Percentiles rank a stretch among this genome's conserved stretches.
phyloP scores from a whole-genome alignment of 2,797 vertebrate species.

The Hybognathus amarus region DNA sequence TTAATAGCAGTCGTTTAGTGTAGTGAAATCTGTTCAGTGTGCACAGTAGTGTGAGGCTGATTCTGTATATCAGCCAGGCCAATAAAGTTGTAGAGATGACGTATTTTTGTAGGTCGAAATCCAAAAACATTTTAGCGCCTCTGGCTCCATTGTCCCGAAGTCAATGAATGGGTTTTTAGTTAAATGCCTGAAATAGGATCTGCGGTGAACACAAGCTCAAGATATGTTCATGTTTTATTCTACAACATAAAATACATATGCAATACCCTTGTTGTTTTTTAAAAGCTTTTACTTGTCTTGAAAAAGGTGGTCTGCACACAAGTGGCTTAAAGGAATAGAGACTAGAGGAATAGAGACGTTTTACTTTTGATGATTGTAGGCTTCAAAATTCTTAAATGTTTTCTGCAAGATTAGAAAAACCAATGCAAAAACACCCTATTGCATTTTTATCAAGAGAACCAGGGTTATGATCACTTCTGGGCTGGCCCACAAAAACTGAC shows the following conservation, averaged over 20 bases:
- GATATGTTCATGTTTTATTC: neutral
- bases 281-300: neutral
- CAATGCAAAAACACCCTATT: neutral
- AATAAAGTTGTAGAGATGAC: neutral
- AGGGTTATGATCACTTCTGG: too few species aligned
- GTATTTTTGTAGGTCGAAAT: neutral
- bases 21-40: neutral
- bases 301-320: neutral
- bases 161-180: neutral
- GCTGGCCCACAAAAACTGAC: too few species aligned
- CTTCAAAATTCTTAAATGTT: too few species aligned
- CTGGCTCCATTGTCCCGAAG: neutral
- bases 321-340: neutral
- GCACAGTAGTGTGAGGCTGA: neutral
- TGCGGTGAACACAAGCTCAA: neutral
- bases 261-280: neutral
- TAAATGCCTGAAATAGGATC: neutral
- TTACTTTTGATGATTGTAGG: too few species aligned
- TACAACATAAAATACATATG: neutral
- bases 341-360: too few species aligned
- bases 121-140: neutral
- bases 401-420: too few species aligned
- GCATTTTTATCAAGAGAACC: neutral
- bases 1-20: neutral
- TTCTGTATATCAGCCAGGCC: neutral